A percentile compares a stretch with the other conserved stretches of the same genome.
phyloP scores from a whole-genome alignment of 2,888 invertebrate genomes.

The Drosophila hamatofila region DNA sequence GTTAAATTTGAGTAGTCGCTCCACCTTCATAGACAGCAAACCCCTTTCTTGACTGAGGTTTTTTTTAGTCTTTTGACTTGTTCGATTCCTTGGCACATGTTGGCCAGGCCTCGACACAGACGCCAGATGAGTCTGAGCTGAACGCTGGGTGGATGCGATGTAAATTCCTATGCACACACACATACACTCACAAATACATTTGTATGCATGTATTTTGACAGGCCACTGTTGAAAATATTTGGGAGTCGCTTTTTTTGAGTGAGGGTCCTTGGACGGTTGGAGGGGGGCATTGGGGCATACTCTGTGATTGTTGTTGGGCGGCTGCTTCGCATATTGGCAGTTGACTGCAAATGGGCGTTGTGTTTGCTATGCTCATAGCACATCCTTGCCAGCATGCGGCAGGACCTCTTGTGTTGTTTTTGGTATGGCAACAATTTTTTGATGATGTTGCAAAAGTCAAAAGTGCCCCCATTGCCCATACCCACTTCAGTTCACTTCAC shows the following conservation, averaged over 20 bases:
- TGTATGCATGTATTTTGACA: conserved; percentile 51
- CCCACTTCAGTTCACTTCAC: background rate
- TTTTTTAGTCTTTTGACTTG: conserved; percentile 43
- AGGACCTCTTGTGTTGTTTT: conserved; percentile 56
- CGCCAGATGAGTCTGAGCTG: conserved; percentile 65
- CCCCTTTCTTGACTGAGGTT: conserved; percentile 47
- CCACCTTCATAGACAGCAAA: conserved; percentile 26
- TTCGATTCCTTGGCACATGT: conserved; percentile 71
- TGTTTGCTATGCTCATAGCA: conserved; percentile 62
- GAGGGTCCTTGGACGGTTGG: background rate
- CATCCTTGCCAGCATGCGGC: conserved; percentile 45
- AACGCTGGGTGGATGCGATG: conserved; percentile 39
- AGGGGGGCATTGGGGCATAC: conserved; percentile 36
- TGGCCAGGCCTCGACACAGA: conserved; percentile 70
- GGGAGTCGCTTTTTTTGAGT: conserved; percentile 33
- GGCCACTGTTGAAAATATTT: conserved; percentile 62
- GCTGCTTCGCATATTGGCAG: conserved; percentile 76
- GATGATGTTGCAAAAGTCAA: conserved; percentile 77
- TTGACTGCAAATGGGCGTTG: conserved; percentile 79
- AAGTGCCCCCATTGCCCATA: conserved; percentile 6
- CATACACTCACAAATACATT: conserved; percentile 27
- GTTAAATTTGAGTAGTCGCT: conserved; percentile 66
- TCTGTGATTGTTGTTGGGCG: conserved; percentile 57
- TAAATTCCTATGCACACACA: conserved; percentile 69
- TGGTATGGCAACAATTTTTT: conserved; percentile 71